Base-by-base conservation (phyloP, 2,888 invertebrate genomes). In the Stenurella melanura region DNA sequence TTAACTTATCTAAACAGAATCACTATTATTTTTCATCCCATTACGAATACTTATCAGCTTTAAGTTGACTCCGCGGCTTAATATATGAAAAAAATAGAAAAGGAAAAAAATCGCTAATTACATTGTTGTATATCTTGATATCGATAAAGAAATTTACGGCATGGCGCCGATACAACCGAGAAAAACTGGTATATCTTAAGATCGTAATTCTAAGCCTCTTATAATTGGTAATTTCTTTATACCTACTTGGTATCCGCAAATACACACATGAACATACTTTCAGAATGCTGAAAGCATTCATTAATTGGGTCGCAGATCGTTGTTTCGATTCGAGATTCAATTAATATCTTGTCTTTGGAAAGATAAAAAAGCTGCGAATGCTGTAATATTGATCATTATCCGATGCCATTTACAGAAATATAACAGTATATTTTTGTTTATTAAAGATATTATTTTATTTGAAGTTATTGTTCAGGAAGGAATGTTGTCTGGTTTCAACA, bases 361-460 rank as follows among this genome's bases (percentile, higher is more conserved):
- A 54, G n/a, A 17, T 30, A 64, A 79, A 76, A 75, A 75, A 79
- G 73, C 74, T 54, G 71, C 75, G 61, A 75, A 63, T 70, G 69
- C 75, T 73, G 68, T 78, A 73, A 75, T 73, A 76, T 74, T 74
- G 80, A 83, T 85, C 85, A 84, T 85, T 85, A 85, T 81, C 81
- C 72, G 78, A 78, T 76, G 76, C 85, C 84, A 82, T 85, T 83
- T 84, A 83, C 75, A 84, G 84, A 82, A 81, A 79, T 82, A 74
- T 81, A 84, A 83, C 83, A 80, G 84, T 83, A 42, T 12, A 75
- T 64, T 75, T 76, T 73, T 76, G 77, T 73, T 76, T 74, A 78
- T 81, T 80, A 74, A 80, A 77, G 76, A 77, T 26, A 54, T 80
- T 80, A 77, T 78, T 79, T 76, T 77, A 74, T 77, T 82, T 74